phyloP scores from a whole-genome alignment of 2,797 vertebrate species.

The Notamacropus eugenii region DNA sequence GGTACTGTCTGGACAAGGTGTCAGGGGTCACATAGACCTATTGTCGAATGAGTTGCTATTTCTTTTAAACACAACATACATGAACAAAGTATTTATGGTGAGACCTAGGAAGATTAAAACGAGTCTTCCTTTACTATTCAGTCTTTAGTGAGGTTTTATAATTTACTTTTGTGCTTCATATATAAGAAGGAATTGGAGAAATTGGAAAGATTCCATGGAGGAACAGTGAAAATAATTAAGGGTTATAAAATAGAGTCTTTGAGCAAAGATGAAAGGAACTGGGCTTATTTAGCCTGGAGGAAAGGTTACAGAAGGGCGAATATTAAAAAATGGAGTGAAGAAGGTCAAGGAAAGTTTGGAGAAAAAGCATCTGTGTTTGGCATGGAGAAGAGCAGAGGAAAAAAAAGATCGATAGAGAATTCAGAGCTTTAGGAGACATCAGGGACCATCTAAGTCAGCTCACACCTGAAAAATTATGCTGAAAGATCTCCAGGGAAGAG shows the following conservation, averaged over 20 bases:
- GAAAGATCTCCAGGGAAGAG: neutral
- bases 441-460: neutral
- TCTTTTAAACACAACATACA: neutral
- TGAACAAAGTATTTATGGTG: neutral
- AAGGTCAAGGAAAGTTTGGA: neutral
- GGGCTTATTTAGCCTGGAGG: neutral
- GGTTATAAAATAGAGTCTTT: neutral
- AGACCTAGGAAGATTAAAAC: neutral
- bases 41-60: neutral
- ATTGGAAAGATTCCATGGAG: neutral
- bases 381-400: neutral
- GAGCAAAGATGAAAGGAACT: neutral
- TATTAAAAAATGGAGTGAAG: neutral
- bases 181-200: neutral
- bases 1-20: neutral
- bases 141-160: neutral
- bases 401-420: neutral
- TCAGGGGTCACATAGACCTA: neutral
- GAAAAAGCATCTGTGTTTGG: neutral
- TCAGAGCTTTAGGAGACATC: neutral
- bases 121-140: neutral
- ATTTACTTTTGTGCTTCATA: neutral
- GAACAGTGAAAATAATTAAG: neutral
- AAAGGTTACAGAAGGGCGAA: neutral
- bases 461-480: neutral